These are phyloP conservation scores for Oreotrochilus melanogaster DNA, from an alignment of 2,113 vertebrate genomes.

Conservation along the genomic window DNA sequence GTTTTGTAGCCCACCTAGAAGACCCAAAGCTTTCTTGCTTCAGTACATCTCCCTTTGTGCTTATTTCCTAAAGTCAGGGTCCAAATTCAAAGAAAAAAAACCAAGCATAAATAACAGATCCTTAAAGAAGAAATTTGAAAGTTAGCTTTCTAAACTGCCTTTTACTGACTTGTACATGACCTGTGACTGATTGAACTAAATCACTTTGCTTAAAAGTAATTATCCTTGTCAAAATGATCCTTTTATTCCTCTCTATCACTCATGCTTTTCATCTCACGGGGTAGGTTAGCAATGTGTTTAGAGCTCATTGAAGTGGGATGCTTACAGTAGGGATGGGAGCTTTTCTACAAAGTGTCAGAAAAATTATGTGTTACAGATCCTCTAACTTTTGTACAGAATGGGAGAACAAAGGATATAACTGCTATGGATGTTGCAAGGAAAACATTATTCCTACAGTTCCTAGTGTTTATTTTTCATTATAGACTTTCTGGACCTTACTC, in stretches of 20 bases:
- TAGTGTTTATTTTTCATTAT: neutral
- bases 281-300: neutral
- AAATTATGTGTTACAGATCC: neutral
- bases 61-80: neutral
- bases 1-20: neutral
- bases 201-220: neutral
- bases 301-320: neutral
- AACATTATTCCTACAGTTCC: neutral
- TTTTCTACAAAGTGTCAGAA: neutral
- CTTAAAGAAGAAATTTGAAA: neutral
- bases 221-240: neutral
- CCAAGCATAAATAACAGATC: neutral
- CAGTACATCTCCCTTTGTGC: neutral
- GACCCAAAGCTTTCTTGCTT: neutral
- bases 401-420: neutral
- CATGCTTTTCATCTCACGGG: neutral
- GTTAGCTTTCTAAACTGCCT: neutral
- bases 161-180: neutral
- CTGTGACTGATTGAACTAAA: neutral
- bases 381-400: neutral
- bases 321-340: neutral
- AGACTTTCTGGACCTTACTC: neutral
- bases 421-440: neutral
- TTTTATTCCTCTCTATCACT: neutral
- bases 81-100: neutral